A percentile compares a stretch with the other conserved stretches of the same genome.
Evolutionary conservation across 2,797 vertebrate genomes (phyloP).

Genomic region (Falco novaeseelandiae): DNA sequence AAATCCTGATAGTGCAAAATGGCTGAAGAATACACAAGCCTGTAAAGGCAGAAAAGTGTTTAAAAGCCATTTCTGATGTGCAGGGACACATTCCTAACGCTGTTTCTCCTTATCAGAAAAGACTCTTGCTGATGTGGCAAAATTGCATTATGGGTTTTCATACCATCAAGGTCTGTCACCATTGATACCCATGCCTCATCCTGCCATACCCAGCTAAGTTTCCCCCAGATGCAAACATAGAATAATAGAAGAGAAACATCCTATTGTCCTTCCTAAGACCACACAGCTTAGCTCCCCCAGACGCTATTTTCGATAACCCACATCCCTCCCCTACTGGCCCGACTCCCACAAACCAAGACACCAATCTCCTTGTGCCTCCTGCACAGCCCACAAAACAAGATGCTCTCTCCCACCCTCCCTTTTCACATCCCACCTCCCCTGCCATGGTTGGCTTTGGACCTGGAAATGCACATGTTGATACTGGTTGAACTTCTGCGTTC

Average conservation of each 20-base stretch:
- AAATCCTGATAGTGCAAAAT: not conserved
- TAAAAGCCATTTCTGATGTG: not conserved
- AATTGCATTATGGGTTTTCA: not conserved
- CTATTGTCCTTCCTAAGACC: not conserved
- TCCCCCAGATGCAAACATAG: not conserved
- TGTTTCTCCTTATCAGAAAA: not conserved
- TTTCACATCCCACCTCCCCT: not conserved
- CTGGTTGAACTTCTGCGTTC: not conserved
- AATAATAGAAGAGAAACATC: not conserved
- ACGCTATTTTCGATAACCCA: rapidly evolving
- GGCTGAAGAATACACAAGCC: not conserved
- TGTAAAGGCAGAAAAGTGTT: not conserved
- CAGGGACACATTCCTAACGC: not conserved
- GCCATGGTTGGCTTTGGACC: not conserved
- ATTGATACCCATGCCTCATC: not conserved
- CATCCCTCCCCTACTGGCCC: not conserved
- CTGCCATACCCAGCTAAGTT: not conserved
- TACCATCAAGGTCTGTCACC: rapidly evolving
- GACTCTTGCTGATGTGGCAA: not conserved
- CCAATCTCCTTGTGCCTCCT: not conserved
- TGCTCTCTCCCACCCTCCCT: not conserved
- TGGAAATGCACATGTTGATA: not conserved
- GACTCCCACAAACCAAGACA: not conserved
- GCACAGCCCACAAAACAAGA: not conserved
- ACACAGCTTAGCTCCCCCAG: not conserved